Percentiles rank a stretch among this genome's conserved stretches.
Evolutionary conservation across 2,888 invertebrate genomes (phyloP).

Genomic region (Horisme vitalbata): DNA sequence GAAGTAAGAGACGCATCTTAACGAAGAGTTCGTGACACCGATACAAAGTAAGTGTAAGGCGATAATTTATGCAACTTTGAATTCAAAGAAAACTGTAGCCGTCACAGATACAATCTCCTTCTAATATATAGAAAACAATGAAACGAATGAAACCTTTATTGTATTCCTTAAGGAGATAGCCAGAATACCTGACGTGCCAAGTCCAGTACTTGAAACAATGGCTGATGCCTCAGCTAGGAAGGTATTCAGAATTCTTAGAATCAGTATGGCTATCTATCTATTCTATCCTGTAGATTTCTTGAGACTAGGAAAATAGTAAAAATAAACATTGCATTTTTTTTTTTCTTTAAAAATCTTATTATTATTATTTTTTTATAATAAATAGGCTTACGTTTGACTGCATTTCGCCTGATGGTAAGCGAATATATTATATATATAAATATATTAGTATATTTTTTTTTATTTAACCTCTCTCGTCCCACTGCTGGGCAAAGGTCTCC

Average conservation of each 20-base stretch:
- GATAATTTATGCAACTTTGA: slow-evolving; percentile 25
- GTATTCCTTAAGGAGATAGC: slow-evolving; percentile 57
- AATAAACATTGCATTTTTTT: no score
- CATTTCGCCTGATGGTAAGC: no score
- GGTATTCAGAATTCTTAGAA: slow-evolving; percentile 45
- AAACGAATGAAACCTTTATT: slow-evolving; percentile 62
- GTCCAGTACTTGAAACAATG: slow-evolving; percentile 49
- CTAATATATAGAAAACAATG: slow-evolving; percentile 62
- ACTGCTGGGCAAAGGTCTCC: no score
- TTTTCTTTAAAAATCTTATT: no score
- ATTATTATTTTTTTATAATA: no score
- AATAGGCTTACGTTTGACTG: no score
- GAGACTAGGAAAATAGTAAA: no score
- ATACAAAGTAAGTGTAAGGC: slow-evolving; percentile 3
- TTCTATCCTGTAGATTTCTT: slow-evolving; percentile 19
- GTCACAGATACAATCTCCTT: slow-evolving; percentile 63
- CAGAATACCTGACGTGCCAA: slow-evolving; percentile 59
- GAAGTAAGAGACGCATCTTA: neutral
- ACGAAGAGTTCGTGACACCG: neutral
- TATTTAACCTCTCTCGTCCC: no score
- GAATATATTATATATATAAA: no score
- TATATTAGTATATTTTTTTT: no score
- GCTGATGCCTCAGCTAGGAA: slow-evolving; percentile 37
- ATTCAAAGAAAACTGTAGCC: slow-evolving; percentile 40
- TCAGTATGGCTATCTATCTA: slow-evolving; percentile 36